Percentiles rank a stretch among this genome's conserved stretches.
These are phyloP conservation scores for Leucosticte australis DNA, from an alignment of 2,113 vertebrate species.

Conservation along the genomic window DNA sequence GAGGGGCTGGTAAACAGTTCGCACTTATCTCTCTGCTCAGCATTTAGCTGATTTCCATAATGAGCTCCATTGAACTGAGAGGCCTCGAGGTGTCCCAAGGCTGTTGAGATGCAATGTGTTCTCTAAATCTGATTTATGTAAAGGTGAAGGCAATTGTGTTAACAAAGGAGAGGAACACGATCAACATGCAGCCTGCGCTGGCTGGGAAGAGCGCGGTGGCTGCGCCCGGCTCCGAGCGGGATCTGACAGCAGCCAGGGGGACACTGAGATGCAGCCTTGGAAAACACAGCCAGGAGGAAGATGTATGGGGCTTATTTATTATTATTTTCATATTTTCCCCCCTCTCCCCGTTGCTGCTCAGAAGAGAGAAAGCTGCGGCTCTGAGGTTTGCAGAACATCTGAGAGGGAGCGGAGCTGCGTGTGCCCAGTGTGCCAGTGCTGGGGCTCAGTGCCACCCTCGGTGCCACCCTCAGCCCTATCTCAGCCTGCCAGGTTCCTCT, in stretches of 20 bases:
- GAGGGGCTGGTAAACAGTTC: slow-evolving; percentile 67
- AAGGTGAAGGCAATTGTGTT: slow-evolving; percentile 62
- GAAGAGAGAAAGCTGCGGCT: not conserved
- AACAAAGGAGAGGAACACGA: slow-evolving; percentile 19
- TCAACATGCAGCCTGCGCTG: not conserved
- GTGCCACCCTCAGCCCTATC: not conserved
- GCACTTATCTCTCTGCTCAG: slow-evolving; percentile 73
- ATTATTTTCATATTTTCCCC: not conserved
- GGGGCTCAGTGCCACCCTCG: not conserved
- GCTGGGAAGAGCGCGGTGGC: not conserved
- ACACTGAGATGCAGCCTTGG: not conserved
- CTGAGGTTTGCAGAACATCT: not conserved
- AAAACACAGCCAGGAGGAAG: not conserved
- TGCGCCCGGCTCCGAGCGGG: not conserved
- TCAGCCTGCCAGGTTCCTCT: not conserved
- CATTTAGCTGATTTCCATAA: slow-evolving; percentile 79
- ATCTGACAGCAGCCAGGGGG: not conserved
- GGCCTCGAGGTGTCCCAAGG: slow-evolving; percentile 71
- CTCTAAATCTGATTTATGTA: slow-evolving; percentile 71
- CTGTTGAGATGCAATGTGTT: slow-evolving; percentile 55
- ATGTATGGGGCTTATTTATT: not conserved
- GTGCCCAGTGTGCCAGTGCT: accelerated
- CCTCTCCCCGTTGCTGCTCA: not conserved
- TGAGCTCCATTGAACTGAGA: slow-evolving; percentile 73
- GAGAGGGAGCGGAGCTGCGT: accelerated